phyloP scores from a whole-genome alignment of 53 echinoderm and acorn worm genomes.

The Temnopleurus reevesii region DNA sequence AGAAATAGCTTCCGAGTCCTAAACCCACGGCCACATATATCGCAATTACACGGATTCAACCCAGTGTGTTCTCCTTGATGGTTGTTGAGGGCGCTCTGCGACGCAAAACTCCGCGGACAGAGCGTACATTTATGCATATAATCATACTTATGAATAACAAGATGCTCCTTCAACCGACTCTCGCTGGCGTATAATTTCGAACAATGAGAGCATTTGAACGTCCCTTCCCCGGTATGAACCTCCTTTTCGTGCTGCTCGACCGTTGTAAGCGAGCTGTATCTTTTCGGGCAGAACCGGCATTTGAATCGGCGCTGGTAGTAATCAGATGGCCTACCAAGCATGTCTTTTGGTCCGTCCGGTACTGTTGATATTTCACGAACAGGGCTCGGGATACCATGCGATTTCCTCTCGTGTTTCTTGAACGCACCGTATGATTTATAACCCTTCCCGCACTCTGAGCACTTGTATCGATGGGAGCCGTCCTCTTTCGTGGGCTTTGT shows the following conservation, averaged over 20 bases:
- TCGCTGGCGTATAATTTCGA: not conserved
- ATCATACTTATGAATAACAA: not conserved
- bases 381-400: not conserved
- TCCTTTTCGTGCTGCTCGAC: slow-evolving; percentile 36
- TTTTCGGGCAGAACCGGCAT: slow-evolving; percentile 33
- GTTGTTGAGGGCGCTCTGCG: slow-evolving; percentile 41
- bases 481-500: not conserved
- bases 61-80: slow-evolving; percentile 54
- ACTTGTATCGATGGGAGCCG: not conserved
- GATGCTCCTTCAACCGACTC: not conserved
- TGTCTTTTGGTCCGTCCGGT: slow-evolving; percentile 5
- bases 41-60: slow-evolving; percentile 45
- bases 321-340: not conserved
- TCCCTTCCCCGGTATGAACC: not conserved
- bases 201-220: slow-evolving; percentile 18
- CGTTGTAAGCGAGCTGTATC: not conserved
- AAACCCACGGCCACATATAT: slow-evolving; percentile 34
- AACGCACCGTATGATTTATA: not conserved
- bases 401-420: not conserved
- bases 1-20: not conserved
- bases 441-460: not conserved
- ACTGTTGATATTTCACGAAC: not conserved
- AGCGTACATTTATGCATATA: not conserved
- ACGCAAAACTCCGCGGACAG: slow-evolving; percentile 33
- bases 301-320: slow-evolving; percentile 30